Conservation (phyloP, 2,797 vertebrate genomes). For the Myioborus melanocephalus region DNA sequence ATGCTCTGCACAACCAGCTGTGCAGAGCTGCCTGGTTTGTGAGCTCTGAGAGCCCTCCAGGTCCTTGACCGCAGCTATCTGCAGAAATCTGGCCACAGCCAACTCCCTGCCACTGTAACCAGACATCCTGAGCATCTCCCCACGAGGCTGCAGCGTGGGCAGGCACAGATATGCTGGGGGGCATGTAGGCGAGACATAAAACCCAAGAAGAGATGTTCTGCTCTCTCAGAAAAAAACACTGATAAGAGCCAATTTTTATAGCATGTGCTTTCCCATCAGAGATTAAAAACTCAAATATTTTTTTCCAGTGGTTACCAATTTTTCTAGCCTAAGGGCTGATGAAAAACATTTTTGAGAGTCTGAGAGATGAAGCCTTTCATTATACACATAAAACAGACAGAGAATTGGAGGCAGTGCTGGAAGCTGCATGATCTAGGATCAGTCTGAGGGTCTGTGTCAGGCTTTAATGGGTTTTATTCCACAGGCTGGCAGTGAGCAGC, state of each 20-base stretch:
- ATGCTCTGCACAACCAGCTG: background rate
- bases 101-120: background rate
- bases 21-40: background rate
- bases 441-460: background rate
- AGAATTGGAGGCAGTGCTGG: background rate
- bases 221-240: background rate
- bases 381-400: background rate
- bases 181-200: background rate
- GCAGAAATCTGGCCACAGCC: background rate
- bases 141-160: fast-evolving
- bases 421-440: background rate
- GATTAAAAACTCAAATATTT: background rate
- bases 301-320: background rate
- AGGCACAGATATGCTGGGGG: background rate
- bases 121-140: background rate
- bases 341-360: background rate
- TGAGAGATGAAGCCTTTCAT: background rate
- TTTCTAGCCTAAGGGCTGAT: background rate
- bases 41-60: background rate
- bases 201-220: background rate
- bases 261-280: background rate
- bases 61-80: background rate
- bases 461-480: background rate
- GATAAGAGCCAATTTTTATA: background rate
- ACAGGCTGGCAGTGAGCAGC: background rate